phyloP scores from a whole-genome alignment of 2,113 vertebrate species.

The Neodon shergylaensis region DNA sequence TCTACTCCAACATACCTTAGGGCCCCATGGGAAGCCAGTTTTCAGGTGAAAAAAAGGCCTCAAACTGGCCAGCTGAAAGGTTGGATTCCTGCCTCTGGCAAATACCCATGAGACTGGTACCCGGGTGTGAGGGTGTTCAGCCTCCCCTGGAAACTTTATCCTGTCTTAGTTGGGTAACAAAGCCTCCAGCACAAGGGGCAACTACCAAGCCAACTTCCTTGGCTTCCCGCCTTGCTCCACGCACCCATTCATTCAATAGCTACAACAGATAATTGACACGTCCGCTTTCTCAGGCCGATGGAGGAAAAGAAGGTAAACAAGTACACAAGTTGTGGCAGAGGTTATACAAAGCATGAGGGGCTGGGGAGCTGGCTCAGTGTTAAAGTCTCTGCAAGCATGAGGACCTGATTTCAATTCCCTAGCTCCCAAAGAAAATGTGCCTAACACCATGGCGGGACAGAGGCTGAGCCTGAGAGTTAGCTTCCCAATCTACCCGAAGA shows the following conservation, averaged over 20 bases:
- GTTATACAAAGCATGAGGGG: background rate
- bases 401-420: background rate
- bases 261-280: background rate
- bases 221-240: background rate
- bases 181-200: background rate
- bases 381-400: background rate
- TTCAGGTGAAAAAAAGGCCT: background rate
- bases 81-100: background rate
- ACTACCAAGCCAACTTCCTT: background rate
- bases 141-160: slow-evolving; percentile 61
- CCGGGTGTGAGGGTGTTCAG: background rate
- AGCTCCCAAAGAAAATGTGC: background rate
- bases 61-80: background rate
- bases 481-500: background rate
- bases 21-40: accelerated
- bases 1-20: background rate
- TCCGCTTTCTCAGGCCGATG: background rate
- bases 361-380: background rate
- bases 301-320: slow-evolving; percentile 1
- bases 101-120: background rate
- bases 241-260: background rate
- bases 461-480: background rate
- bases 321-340: background rate
- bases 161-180: background rate
- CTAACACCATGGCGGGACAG: background rate